Percentiles rank a stretch among this genome's conserved stretches.
Evolutionary conservation across 2,113 vertebrate species (phyloP).

Genomic region (Trinectes maculatus): DNA sequence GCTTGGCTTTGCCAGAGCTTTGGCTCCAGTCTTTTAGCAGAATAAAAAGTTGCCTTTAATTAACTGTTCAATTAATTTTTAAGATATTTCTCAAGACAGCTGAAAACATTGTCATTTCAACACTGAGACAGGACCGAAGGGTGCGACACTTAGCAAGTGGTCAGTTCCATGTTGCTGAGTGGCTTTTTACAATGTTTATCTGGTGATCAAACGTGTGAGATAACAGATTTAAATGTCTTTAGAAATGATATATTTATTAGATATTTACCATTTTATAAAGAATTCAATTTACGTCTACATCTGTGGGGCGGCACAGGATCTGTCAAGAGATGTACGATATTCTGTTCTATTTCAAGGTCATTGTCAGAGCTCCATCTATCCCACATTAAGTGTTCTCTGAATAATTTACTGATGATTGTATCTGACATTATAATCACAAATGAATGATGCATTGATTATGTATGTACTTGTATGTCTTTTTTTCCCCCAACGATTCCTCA

Average conservation of each 20-base stretch:
- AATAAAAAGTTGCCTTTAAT: too few relatives aligned
- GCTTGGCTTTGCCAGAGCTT: neutral
- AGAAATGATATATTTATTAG: slow-evolving; percentile 22
- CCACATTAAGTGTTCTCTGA: slow-evolving; percentile 18
- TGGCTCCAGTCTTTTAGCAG: neutral
- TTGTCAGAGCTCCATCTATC: slow-evolving; percentile 12
- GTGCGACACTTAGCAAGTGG: neutral
- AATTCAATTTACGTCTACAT: slow-evolving; percentile 2
- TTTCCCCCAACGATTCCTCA: slow-evolving; percentile 25
- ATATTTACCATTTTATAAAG: slow-evolving; percentile 33
- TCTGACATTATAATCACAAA: slow-evolving; percentile 21
- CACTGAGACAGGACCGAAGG: too few relatives aligned
- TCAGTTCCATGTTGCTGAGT: slow-evolving; percentile 5
- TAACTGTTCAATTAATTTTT: neutral
- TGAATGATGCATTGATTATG: slow-evolving; percentile 21
- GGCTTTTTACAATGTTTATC: slow-evolving; percentile 44
- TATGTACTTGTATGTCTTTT: slow-evolving; percentile 30
- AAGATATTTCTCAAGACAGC: neutral
- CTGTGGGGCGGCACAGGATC: neutral
- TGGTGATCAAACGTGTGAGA: slow-evolving; percentile 32
- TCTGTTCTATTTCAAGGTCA: slow-evolving; percentile 24
- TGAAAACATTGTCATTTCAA: too few relatives aligned
- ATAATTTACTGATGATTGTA: slow-evolving; percentile 10
- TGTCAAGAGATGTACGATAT: slow-evolving; percentile 20
- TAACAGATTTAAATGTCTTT: slow-evolving; percentile 13